Evolutionary conservation across 2,888 invertebrate species (phyloP).

Genomic region (Eupithecia pulchellata): DNA sequence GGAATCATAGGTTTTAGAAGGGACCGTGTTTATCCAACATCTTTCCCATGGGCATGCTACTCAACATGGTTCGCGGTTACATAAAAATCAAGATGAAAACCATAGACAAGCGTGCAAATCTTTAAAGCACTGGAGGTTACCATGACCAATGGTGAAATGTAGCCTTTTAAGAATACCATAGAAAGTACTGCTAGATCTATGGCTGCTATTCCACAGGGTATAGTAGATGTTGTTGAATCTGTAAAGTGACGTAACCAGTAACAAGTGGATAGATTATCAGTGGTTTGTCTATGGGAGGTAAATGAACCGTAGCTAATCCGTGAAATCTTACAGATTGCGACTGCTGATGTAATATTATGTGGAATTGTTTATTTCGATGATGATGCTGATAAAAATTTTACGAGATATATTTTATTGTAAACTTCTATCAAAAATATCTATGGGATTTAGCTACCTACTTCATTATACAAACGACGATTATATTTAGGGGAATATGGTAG

Average conservation of each 20-base stretch:
- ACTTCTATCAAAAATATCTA: no score
- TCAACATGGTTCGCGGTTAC: slow-evolving; percentile 45
- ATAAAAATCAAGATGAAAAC: slow-evolving; percentile 58
- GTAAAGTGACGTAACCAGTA: slow-evolving; percentile 35
- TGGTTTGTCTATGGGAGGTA: slow-evolving; percentile 33
- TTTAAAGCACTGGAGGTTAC: slow-evolving; percentile 57
- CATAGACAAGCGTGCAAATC: slow-evolving; percentile 62
- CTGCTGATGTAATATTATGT: slow-evolving; percentile 47
- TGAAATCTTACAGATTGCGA: slow-evolving; percentile 63
- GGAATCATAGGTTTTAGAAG: slow-evolving; percentile 3
- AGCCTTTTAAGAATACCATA: slow-evolving; percentile 43
- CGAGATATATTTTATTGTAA: no score
- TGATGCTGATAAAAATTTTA: no score
- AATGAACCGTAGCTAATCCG: slow-evolving; percentile 68
- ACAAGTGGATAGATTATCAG: slow-evolving; percentile 55
- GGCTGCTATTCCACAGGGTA: neutral
- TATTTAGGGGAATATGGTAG: no score
- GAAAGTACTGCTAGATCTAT: slow-evolving; percentile 12
- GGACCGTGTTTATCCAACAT: neutral
- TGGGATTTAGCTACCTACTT: no score
- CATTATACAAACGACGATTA: no score
- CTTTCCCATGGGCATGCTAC: slow-evolving; percentile 5
- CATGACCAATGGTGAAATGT: slow-evolving; percentile 61
- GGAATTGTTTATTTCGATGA: slow-evolving; percentile 10
- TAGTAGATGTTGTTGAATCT: slow-evolving; percentile 4